phyloP scores from a whole-genome alignment of 2,888 invertebrate genomes.

The Rhorus exstirpatorius region DNA sequence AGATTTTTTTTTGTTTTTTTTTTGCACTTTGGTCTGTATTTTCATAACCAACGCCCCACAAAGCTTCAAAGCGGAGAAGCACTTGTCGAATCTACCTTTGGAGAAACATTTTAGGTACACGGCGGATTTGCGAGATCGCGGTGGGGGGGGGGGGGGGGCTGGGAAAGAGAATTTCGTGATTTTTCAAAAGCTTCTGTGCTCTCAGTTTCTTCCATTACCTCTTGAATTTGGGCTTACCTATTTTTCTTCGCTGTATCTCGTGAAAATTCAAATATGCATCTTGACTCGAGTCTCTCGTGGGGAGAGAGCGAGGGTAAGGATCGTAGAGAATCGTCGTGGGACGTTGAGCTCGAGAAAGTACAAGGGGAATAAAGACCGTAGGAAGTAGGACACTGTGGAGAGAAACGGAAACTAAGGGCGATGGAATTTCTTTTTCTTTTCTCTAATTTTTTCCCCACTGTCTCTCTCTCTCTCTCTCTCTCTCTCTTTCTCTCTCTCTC shows the following conservation, averaged over 20 bases:
- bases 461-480: neutral
- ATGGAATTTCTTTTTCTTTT: conserved; percentile 41
- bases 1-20: conserved; percentile 33
- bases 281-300: conserved; percentile 30
- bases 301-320: too few relatives aligned
- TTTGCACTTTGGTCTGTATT: conserved; percentile 57
- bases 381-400: conserved; percentile 14
- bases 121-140: neutral
- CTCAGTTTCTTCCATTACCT: conserved; percentile 60
- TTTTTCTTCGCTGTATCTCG: conserved; percentile 49
- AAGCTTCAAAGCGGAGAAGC: conserved; percentile 47
- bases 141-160: too few relatives aligned
- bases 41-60: conserved; percentile 63
- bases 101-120: conserved; percentile 44
- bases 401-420: conserved; percentile 20
- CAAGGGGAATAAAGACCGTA: neutral
- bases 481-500: neutral
- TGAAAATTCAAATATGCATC: conserved; percentile 64
- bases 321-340: neutral
- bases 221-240: conserved; percentile 57
- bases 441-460: too few relatives aligned
- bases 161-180: conserved; percentile 28
- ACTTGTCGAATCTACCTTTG: conserved; percentile 56
- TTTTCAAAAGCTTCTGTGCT: conserved; percentile 26
- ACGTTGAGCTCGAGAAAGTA: neutral